Base-by-base conservation (phyloP, 2,888 invertebrate species). In the Stegophylla sp. region DNA sequence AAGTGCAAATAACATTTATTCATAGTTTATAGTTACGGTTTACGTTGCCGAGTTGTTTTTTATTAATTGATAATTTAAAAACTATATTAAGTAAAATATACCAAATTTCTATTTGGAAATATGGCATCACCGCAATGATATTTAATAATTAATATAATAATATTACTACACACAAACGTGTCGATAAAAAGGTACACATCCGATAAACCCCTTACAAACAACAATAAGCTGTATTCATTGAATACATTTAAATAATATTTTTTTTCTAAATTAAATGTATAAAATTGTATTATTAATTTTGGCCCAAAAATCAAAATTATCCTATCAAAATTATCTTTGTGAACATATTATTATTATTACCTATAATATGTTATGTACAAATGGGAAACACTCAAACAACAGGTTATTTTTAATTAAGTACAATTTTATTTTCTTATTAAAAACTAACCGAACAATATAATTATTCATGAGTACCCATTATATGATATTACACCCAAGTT, bases 141-240 rank as follows among this genome's bases (percentile, higher is more conserved):
- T 61, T 59, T 61, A 45, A n/a, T n/a, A n/a, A n/a, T 61, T 45
- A 10, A 56, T 56, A 67, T 12, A 43, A 43, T 20, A 61, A 41
- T 41, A 67, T 51, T 28, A 51, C 2, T 17, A 72, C 9, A 23
- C 48, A 34, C 48, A 63, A 63, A 63, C 34, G 34, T 48, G 61
- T 74, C 20, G 74, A 74, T 74, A 74, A 74, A 48, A 51, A 34
- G 20, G 63, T 74, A 63, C 48, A 48, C 48, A 48, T 63, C 15
- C 15, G 74, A 74, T 74, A 74, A 63, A 20, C 28, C n/a, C 28
- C 61, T 15, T 48, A 61, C 34, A 34, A 34, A 34, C 48, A 74
- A 74, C 28, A 48, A n/a, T n/a, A n/a, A n/a, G 61, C 63, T 48
- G 34, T 5, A 34, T 63, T 9, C 20, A 74, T 74, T 63, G 34